Conservation (phyloP, 2,113 vertebrate genomes). For the Corythaixoides concolor region DNA sequence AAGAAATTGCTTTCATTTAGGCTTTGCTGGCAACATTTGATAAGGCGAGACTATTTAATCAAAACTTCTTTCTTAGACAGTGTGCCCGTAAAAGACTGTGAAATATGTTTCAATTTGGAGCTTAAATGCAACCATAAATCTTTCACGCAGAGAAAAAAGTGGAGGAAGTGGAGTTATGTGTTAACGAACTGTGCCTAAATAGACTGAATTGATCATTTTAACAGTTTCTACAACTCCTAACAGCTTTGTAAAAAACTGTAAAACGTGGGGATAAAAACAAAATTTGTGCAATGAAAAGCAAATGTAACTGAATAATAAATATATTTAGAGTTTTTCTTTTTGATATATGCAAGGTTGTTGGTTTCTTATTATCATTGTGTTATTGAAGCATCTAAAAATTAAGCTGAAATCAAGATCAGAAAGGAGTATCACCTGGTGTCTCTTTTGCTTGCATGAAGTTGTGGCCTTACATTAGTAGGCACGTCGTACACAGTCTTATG, state of each 20-base stretch:
- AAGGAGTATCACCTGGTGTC: neutral
- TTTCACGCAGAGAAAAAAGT: conserved; percentile 16
- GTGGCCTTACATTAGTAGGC: neutral
- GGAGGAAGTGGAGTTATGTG: conserved; percentile 10
- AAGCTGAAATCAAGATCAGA: neutral
- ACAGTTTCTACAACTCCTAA: conserved; percentile 64
- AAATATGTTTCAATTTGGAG: conserved; percentile 37
- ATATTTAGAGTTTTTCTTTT: conserved; percentile 60
- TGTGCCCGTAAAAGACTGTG: conserved; percentile 1
- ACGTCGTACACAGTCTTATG: neutral
- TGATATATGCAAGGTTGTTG: conserved; percentile 16
- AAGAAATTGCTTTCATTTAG: conserved; percentile 10
- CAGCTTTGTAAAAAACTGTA: conserved; percentile 65
- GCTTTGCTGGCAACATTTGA: conserved; percentile 46
- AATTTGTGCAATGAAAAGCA: conserved; percentile 68
- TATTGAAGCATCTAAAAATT: neutral
- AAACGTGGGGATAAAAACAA: conserved; percentile 49
- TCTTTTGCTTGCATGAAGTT: neutral
- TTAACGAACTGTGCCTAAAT: conserved; percentile 77
- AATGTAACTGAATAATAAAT: conserved; percentile 72
- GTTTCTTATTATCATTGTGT: neutral
- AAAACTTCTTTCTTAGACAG: neutral
- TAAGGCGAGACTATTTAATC: conserved; percentile 37
- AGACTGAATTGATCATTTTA: conserved; percentile 54
- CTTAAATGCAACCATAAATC: conserved; percentile 1